A percentile compares a stretch with the other conserved stretches of the same genome.
Conservation (phyloP, 2,888 invertebrate species). For the Opisthograptis luteolata region DNA sequence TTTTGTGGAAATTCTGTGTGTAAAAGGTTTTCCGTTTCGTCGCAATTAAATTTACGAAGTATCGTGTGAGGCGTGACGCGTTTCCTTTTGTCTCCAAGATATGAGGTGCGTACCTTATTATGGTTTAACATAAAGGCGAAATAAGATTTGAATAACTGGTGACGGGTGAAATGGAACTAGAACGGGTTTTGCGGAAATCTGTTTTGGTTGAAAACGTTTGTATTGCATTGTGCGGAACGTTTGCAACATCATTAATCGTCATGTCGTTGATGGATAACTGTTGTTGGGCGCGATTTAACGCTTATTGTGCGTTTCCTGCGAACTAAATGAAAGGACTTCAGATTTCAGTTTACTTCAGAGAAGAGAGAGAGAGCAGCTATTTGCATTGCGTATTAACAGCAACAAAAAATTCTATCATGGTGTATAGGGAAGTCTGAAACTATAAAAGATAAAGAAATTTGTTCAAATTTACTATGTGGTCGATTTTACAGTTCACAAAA, state of each 20-base stretch:
- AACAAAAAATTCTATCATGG: too few relatives aligned
- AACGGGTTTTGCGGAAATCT: conserved; percentile 25
- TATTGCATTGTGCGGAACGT: conserved; percentile 39
- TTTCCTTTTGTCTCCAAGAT: conserved; percentile 37
- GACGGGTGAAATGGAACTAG: conserved; percentile 35
- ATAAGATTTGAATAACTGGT: conserved; percentile 36
- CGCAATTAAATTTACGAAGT: conserved; percentile 34
- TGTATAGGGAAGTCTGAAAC: too few relatives aligned
- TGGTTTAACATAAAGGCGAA: conserved; percentile 33
- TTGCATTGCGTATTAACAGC: conserved; percentile 7
- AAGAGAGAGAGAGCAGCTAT: conserved; percentile 20
- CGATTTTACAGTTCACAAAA: too few relatives aligned
- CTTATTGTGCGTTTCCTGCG: conserved; percentile 37
- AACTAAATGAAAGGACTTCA: conserved; percentile 40
- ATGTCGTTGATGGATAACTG: conserved; percentile 49
- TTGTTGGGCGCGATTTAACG: conserved; percentile 46
- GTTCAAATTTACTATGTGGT: too few relatives aligned
- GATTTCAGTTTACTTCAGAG: conserved; percentile 26
- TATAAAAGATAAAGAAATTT: too few relatives aligned
- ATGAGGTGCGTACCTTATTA: conserved; percentile 38
- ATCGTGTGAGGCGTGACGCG: conserved; percentile 24
- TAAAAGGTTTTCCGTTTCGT: conserved; percentile 27
- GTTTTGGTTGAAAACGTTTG: conserved; percentile 22
- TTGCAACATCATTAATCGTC: conserved; percentile 46
- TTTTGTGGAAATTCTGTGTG: conserved; percentile 30